Evolutionary conservation across 2,797 vertebrate species (phyloP), one percentile per base, ranked within the genome.

Genomic region (Cichlasoma orientale): DNA sequence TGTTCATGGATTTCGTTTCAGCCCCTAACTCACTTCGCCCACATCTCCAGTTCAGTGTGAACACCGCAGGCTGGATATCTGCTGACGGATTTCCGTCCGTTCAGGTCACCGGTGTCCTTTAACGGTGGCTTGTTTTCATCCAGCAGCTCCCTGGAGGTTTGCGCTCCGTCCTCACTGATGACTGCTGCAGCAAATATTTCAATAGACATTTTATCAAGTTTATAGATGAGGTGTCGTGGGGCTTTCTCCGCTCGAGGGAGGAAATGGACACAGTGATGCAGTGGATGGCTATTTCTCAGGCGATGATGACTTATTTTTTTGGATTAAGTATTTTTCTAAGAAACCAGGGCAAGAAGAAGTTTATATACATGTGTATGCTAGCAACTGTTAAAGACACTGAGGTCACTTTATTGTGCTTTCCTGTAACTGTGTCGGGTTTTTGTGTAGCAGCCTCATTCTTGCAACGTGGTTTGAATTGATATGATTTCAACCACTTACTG

Each of bases 41-140:
- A 68, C 57, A 7, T 56, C 74, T 59, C 14, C 75, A 13, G 21
- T 13, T 82, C 57, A 10, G 2, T 38, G 56, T 25, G 25, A 57
- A 74, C 47, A 25, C 78, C 54, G 61, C 56, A 57, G 82, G 72
- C 85, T 78, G 70, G 74, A 75, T 56, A 16, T 82, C 74, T 41
- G 82, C 81, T 83, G 88, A 88, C 84, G 77, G 76, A 58, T 76
- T 77, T 74, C 81, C 29, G 25, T 77, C 36, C 47, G 3, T 44
- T 86, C 75, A 19, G 82, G 81, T 85, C 88, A 57, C 25, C 3
- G 38, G 23, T 73, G 85, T 85, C 85, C 71, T 85, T 75, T 81
- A 69, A 76, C 25, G 55, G 84, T 47, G 7, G 53, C 61, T 79
- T 80, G 78, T 82, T 87, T 69, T 88, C 52, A 80, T 74, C 75